These are phyloP conservation scores for Xestia ashworthii DNA, from an alignment of 2,888 invertebrate genomes.

Conservation along the genomic window DNA sequence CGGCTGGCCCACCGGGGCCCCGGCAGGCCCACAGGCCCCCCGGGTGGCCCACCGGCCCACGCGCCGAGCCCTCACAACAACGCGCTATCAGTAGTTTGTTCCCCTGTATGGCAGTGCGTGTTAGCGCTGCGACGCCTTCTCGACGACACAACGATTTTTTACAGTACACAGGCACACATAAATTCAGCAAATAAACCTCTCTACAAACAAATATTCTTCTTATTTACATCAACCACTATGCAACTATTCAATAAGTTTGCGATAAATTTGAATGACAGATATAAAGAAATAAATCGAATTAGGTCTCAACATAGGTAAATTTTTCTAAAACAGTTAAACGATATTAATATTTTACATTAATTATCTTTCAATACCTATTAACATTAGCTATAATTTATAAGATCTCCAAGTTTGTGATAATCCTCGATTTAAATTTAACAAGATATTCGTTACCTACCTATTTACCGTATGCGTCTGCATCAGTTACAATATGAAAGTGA, in stretches of 20 bases:
- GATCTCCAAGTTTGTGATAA: slow-evolving; percentile 89
- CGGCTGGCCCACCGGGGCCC: not conserved
- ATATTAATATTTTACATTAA: slow-evolving; percentile 87
- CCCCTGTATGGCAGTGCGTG: slow-evolving; percentile 64
- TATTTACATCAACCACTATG: slow-evolving; percentile 87
- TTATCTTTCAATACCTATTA: slow-evolving; percentile 88
- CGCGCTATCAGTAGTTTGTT: slow-evolving; percentile 50
- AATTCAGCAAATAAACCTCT: slow-evolving; percentile 81
- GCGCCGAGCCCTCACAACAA: slow-evolving; percentile 35
- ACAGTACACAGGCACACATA: slow-evolving; percentile 86
- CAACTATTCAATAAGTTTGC: slow-evolving; percentile 85
- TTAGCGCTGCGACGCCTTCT: slow-evolving; percentile 60
- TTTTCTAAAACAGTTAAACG: slow-evolving; percentile 90
- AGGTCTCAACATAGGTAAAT: slow-evolving; percentile 89
- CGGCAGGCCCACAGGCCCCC: not conserved
- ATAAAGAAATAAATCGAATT: slow-evolving; percentile 85
- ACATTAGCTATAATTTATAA: slow-evolving; percentile 90
- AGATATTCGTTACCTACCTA: slow-evolving; percentile 90
- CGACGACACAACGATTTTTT: slow-evolving; percentile 75
- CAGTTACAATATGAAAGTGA: slow-evolving; percentile 82
- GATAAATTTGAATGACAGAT: slow-evolving; percentile 83
- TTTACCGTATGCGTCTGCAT: slow-evolving; percentile 81
- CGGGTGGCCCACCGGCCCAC: slow-evolving; percentile 19
- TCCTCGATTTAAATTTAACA: slow-evolving; percentile 88
- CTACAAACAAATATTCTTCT: slow-evolving; percentile 82